These are phyloP conservation scores for Macquaria australasica DNA, from an alignment of 2,113 vertebrate species.

Conservation along the genomic window DNA sequence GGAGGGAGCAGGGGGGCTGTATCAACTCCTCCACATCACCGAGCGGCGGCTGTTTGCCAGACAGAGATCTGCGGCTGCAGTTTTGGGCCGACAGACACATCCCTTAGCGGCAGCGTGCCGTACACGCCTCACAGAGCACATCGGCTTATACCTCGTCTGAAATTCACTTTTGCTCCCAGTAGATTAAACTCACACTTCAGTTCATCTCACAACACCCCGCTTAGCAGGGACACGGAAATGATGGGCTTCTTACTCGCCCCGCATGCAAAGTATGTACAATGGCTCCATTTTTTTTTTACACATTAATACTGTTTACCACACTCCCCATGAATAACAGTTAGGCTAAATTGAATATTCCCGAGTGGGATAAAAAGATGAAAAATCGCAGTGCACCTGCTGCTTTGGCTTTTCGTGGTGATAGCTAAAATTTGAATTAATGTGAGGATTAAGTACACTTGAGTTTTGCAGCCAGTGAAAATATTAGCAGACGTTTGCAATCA, in stretches of 20 bases:
- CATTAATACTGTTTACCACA: constrained; percentile 52
- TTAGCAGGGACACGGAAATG: constrained; percentile 54
- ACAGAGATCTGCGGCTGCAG: constrained; percentile 37
- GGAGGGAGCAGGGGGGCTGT: neutral
- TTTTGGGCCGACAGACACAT: constrained; percentile 40
- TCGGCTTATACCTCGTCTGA: constrained; percentile 59
- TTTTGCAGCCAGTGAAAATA: constrained; percentile 21
- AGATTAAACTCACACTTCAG: constrained; percentile 78
- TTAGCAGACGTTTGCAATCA: constrained; percentile 31
- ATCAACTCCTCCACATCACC: constrained; percentile 37
- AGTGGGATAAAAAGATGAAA: neutral
- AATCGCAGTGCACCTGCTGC: constrained; percentile 2
- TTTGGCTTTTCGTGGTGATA: neutral
- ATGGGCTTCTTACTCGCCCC: constrained; percentile 41
- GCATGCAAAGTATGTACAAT: constrained; percentile 51
- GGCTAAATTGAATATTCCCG: neutral
- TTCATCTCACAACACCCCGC: constrained; percentile 65
- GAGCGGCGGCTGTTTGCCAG: constrained; percentile 38
- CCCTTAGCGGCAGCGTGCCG: constrained; percentile 24
- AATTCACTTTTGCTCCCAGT: constrained; percentile 72
- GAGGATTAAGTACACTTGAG: constrained; percentile 37
- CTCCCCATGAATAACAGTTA: constrained; percentile 25
- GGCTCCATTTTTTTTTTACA: constrained; percentile 4
- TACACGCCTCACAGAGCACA: constrained; percentile 60
- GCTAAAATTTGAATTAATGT: constrained; percentile 44